Evolutionary conservation across 1,140 invertebrate genomes (phyloP).

Genomic region (Ridgeia piscesae): DNA sequence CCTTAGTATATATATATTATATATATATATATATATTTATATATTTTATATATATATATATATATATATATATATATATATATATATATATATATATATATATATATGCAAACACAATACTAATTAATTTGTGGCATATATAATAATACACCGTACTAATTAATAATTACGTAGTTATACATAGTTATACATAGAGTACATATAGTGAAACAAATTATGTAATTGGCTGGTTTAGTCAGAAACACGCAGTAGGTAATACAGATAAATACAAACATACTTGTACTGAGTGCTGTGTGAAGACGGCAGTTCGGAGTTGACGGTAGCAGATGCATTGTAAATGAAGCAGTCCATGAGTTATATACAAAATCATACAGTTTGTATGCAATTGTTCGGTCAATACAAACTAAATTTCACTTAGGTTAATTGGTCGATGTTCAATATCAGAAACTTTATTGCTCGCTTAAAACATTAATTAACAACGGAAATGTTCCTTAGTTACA

Average conservation of each 20-base stretch:
- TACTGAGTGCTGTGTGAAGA: background rate
- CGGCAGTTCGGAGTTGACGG: background rate
- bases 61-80: background rate
- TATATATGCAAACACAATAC: background rate
- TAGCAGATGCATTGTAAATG: background rate
- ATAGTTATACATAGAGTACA: too few species aligned
- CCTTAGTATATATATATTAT: too few species aligned
- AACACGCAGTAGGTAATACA: background rate
- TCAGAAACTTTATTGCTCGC: too few species aligned
- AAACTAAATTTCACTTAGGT: background rate
- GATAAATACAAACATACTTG: background rate
- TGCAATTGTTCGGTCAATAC: background rate
- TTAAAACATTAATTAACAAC: too few species aligned
- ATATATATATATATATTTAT: too few species aligned
- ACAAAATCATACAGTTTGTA: background rate
- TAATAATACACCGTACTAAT: too few species aligned
- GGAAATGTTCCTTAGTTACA: too few species aligned
- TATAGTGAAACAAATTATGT: too few species aligned
- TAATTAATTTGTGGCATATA: too few species aligned
- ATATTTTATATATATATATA: background rate
- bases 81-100: background rate
- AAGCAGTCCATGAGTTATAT: background rate
- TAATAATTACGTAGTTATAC: too few species aligned
- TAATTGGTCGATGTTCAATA: background rate
- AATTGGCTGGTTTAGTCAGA: background rate